Base-by-base conservation (phyloP, 2,113 vertebrate genomes). In the Puntigrus tetrazona region DNA sequence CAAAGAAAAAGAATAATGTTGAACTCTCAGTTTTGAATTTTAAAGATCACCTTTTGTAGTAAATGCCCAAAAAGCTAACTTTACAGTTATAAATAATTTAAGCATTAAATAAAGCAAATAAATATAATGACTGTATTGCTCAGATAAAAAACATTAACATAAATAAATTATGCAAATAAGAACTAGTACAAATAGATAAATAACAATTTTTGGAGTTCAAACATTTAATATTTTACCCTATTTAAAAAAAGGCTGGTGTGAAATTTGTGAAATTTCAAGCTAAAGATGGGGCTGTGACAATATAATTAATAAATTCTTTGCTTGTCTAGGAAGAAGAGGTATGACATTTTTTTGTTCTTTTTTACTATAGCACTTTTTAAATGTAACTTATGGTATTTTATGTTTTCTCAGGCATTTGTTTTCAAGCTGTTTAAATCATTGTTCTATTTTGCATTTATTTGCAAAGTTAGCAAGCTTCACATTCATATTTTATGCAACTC, bases 181-280 rank as follows among this genome's bases (percentile, higher is more conserved):
- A 84, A 45, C 67, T 70, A 72, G 73, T 78, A 81, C 80, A 83
- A 82, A 83, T 27, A 86, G 88, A 91, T 73, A 22, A 73, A n/a
- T 59, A 84, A 89, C 91, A 92, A 91, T 87, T 87, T 70, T 81
- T 67, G 38, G 59, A 63, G 78, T 47, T 81, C 9, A 65, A 50
- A 65, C 18, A 81, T 52, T 34, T 52, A 52, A 31, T 34, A 9
- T 34, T 63, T 31, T 22, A 34, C 59, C 20, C 34, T 73, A 72
- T 73, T 69, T 41, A 73, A 50, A 80, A 38, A 75, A 83, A 83
- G 18, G n/a, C 13, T 55, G 45, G 13, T 57, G 52, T 61, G 6
- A 74, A 59, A 43, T 73, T 61, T 52, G 55, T 29, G 27, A n/a
- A n/a, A 75, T 61, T 45, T 43, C 7, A 67, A 47, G 18, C 25